Evolutionary conservation across 2,113 vertebrate species (phyloP).

Genomic region (Pedionomus torquatus): DNA sequence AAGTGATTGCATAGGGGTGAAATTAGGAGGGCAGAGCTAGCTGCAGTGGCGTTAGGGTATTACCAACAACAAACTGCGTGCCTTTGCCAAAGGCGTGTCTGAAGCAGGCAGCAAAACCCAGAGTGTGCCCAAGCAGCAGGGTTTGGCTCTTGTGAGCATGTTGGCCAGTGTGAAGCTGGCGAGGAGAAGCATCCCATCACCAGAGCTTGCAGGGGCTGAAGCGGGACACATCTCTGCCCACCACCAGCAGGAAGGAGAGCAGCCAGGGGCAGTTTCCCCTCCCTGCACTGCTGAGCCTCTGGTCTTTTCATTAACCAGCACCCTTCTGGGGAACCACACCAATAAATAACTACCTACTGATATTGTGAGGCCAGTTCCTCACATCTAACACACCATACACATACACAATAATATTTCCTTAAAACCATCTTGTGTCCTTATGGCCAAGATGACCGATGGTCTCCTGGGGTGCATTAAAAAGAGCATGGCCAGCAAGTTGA

Average conservation of each 20-base stretch:
- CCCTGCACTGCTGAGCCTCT: rapidly evolving
- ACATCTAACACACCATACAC: background rate
- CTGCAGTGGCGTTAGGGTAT: background rate
- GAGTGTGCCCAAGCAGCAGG: background rate
- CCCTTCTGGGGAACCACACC: background rate
- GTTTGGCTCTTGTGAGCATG: background rate
- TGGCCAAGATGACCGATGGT: background rate
- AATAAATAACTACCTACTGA: background rate
- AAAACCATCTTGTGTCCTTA: background rate
- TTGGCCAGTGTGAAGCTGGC: rapidly evolving
- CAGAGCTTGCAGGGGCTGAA: background rate
- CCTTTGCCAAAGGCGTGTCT: background rate
- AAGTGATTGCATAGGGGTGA: background rate
- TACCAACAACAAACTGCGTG: background rate
- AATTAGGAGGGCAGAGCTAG: background rate
- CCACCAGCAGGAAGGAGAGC: background rate
- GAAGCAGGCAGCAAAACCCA: background rate
- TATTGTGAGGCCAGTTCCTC: background rate
- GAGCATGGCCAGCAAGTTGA: background rate
- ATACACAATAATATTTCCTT: background rate
- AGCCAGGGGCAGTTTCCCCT: background rate
- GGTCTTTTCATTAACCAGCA: background rate
- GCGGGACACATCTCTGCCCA: background rate
- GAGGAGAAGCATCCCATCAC: background rate
- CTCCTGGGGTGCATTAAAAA: background rate